phyloP scores from a whole-genome alignment of 1,140 invertebrate species.

The Nymphalis io region DNA sequence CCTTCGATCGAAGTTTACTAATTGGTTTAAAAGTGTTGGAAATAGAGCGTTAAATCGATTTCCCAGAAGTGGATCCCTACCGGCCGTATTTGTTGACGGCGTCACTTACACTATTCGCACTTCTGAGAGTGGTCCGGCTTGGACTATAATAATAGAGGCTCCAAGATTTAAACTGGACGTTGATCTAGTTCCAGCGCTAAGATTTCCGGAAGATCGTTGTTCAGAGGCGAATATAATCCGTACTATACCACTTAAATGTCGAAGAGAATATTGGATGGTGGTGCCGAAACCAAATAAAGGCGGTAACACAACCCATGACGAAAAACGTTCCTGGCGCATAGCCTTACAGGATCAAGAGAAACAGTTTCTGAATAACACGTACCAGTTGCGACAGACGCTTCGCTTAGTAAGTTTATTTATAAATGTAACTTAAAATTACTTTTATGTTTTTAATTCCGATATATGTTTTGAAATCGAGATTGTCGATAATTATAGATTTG shows the following conservation, averaged over 20 bases:
- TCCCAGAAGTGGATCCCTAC: background rate
- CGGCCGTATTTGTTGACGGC: conserved; percentile 36
- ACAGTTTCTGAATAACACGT: conserved; percentile 47
- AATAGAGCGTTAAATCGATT: conserved; percentile 49
- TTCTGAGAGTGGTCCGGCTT: conserved; percentile 73
- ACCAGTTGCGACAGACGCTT: conserved; percentile 50
- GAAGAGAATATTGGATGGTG: conserved; percentile 53
- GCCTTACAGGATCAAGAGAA: conserved; percentile 62
- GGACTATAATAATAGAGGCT: conserved; percentile 62
- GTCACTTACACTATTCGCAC: conserved; percentile 45
- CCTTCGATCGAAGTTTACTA: conserved; percentile 60
- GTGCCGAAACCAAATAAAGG: conserved; percentile 59
- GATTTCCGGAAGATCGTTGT: conserved; percentile 61
- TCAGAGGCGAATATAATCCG: conserved; percentile 43
- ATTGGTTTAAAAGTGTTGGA: conserved; percentile 72
- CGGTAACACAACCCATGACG: conserved; percentile 35
- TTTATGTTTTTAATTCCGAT: conserved; percentile 5
- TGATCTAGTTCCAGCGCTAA: conserved; percentile 75
- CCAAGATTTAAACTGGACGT: conserved; percentile 57
- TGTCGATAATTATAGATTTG: no score
- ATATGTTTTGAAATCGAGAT: no score
- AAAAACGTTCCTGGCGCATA: conserved; percentile 57
- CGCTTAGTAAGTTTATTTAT: conserved; percentile 48
- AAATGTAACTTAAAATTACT: background rate
- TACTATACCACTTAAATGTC: conserved; percentile 41